Evolutionary conservation across 2,888 invertebrate species (phyloP).

Genomic region (Spatulosminthurus flaviceps): DNA sequence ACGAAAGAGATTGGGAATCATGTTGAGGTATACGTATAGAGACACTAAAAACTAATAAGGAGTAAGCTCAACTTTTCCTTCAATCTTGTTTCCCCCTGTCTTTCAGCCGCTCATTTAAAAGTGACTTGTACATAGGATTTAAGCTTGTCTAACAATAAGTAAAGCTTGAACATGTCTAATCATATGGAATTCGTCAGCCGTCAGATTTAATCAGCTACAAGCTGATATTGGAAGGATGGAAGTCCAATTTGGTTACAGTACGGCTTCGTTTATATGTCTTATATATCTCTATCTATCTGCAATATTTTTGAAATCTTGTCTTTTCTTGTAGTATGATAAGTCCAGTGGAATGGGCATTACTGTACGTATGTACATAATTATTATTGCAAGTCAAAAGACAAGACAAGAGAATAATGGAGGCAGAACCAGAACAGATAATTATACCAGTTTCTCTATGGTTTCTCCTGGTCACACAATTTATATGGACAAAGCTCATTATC

Average conservation of each 20-base stretch:
- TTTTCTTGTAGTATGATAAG: no score
- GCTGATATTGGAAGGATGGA: neutral
- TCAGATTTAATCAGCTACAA: slow-evolving; percentile 11
- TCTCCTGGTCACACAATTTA: neutral
- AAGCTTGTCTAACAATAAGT: neutral
- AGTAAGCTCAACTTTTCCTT: neutral
- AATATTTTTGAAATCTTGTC: no score
- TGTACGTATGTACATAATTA: no score
- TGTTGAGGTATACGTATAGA: no score
- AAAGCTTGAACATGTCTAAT: neutral
- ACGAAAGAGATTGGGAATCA: no score
- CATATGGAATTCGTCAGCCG: slow-evolving; percentile 5
- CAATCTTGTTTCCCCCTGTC: neutral
- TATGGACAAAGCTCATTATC: slow-evolving; percentile 12
- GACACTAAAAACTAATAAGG: no score
- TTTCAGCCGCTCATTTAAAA: neutral
- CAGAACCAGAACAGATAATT: neutral
- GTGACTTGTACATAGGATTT: neutral
- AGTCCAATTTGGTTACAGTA: neutral
- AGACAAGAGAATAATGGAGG: neutral
- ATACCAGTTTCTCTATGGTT: slow-evolving; percentile 14
- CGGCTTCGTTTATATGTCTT: no score
- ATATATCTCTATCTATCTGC: no score
- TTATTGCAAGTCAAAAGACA: no score
- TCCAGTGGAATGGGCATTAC: no score